Conservation (phyloP, 2,888 invertebrate genomes). For the Melikaiella ostensackeni region DNA sequence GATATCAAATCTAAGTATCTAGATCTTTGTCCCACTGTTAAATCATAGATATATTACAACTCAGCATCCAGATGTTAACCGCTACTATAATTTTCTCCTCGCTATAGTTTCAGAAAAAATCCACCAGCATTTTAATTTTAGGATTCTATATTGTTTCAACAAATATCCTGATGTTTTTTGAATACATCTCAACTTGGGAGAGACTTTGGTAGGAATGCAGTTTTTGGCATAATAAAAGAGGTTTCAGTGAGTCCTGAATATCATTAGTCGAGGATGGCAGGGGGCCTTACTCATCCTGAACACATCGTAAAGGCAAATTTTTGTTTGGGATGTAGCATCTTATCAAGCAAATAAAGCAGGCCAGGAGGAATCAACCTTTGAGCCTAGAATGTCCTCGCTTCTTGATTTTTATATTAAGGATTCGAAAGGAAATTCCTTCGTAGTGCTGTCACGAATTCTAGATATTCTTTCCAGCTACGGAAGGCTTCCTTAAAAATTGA, state of each 20-base stretch:
- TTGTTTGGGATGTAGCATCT: neutral
- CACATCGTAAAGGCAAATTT: neutral
- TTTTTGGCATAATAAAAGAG: conserved; percentile 15
- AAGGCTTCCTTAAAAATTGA: conserved; percentile 67
- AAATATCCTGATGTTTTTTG: too few relatives aligned
- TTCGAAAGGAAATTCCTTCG: conserved; percentile 72
- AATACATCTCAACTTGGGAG: neutral
- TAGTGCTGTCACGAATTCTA: conserved; percentile 69
- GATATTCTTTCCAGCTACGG: conserved; percentile 61
- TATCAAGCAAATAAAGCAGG: conserved; percentile 22
- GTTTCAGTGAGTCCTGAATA: neutral
- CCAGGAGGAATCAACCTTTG: conserved; percentile 58
- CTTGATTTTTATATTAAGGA: conserved; percentile 61
- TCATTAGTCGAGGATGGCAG: neutral
- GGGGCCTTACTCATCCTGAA: neutral
- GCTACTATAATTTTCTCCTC: too few relatives aligned
- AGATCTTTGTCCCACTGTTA: too few relatives aligned
- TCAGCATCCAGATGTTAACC: too few relatives aligned
- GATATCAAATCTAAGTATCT: too few relatives aligned
- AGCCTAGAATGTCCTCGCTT: conserved; percentile 63
- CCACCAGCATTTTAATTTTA: too few relatives aligned
- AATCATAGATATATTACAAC: too few relatives aligned
- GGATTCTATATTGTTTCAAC: too few relatives aligned
- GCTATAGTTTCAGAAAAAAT: too few relatives aligned
- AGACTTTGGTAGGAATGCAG: neutral